Evolutionary conservation across 2,797 vertebrate species (phyloP).

Genomic region (Mastacembelus armatus): DNA sequence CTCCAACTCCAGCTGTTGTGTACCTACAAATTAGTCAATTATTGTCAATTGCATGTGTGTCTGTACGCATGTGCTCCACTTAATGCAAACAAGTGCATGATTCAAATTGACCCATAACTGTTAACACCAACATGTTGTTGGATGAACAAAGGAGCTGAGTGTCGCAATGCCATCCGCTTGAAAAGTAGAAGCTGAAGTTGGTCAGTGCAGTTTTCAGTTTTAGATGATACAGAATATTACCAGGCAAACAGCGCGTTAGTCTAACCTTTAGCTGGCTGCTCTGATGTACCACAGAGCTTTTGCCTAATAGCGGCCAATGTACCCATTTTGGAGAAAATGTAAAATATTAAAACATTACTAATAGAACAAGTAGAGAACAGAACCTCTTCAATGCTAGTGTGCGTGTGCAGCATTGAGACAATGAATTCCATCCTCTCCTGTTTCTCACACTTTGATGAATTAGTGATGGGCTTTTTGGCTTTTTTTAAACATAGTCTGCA

Average conservation of each 20-base stretch:
- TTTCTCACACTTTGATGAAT: too few species aligned
- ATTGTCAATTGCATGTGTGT: conserved; percentile 45
- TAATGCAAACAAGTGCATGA: conserved; percentile 65
- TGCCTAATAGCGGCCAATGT: not conserved
- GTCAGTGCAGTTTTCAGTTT: too few species aligned
- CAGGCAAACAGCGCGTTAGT: too few species aligned
- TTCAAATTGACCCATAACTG: conserved; percentile 45
- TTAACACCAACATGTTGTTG: conserved; percentile 33
- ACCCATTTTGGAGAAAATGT: not conserved
- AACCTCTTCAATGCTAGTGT: too few species aligned
- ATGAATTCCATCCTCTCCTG: too few species aligned
- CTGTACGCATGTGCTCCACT: conserved; percentile 43
- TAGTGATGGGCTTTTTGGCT: too few species aligned
- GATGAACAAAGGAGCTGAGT: conserved; percentile 42
- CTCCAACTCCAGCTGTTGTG: conserved; percentile 69
- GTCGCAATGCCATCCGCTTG: not conserved
- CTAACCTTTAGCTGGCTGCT: too few species aligned
- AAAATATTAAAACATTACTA: not conserved
- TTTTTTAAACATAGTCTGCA: too few species aligned
- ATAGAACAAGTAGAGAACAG: not conserved
- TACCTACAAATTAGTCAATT: conserved; percentile 59
- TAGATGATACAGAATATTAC: too few species aligned
- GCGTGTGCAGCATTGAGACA: too few species aligned
- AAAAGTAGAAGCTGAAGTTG: too few species aligned
- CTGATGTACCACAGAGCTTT: too few species aligned